phyloP scores from a whole-genome alignment of 2,888 invertebrate genomes.

The Meta bourneti region DNA sequence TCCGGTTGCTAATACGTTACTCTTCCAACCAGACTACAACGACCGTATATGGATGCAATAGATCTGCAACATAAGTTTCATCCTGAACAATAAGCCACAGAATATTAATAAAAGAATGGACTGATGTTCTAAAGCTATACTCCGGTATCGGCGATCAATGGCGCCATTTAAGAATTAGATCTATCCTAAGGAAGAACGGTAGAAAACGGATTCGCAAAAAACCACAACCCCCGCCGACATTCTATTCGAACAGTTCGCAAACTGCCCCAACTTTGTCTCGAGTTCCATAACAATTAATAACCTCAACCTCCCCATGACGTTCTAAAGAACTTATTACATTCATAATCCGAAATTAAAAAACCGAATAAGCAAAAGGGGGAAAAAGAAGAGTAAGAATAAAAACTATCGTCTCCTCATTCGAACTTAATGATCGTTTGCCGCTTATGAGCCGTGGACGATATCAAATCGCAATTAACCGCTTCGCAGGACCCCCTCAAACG shows the following conservation, averaged over 20 bases:
- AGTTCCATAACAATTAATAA: conserved; percentile 18
- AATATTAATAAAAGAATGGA: no score
- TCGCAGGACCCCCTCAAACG: conserved; percentile 9
- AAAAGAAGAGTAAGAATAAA: neutral
- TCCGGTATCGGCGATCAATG: no score
- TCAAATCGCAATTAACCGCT: conserved; percentile 39
- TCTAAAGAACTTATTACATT: conserved; percentile 17
- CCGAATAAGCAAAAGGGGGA: neutral
- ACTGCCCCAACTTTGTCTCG: neutral
- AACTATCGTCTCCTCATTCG: conserved; percentile 17
- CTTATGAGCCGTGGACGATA: conserved; percentile 35
- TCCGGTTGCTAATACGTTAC: no score
- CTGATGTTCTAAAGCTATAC: no score
- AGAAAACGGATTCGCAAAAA: neutral
- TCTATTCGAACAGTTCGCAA: neutral
- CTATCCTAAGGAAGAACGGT: no score
- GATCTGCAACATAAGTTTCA: no score
- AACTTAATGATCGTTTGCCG: conserved; percentile 38
- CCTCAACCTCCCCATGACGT: neutral
- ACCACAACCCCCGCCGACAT: neutral
- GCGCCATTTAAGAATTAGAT: no score
- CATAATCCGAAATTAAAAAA: conserved; percentile 9
- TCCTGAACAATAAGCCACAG: no score
- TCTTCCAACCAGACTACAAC: no score
- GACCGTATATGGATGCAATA: no score